Evolutionary conservation across 2,888 invertebrate species (phyloP).

Genomic region (Yponomeuta plumbellus): DNA sequence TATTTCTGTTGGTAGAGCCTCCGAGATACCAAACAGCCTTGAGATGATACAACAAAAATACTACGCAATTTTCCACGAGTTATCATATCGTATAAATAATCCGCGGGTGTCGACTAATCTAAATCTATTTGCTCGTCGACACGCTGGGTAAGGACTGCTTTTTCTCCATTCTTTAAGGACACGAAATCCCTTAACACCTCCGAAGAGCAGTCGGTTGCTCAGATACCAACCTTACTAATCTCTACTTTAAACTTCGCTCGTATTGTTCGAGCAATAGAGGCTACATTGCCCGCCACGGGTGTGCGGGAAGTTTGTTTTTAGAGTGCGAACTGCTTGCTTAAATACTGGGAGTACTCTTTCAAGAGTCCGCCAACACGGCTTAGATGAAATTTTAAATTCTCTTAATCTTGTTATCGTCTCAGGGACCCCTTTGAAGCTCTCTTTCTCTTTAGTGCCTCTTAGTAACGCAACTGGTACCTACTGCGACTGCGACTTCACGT

Average conservation of each 20-base stretch:
- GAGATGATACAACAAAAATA: background rate
- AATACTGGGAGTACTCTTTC: slow-evolving; percentile 45
- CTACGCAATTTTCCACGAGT: background rate
- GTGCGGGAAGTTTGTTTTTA: background rate
- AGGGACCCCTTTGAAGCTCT: slow-evolving; percentile 12
- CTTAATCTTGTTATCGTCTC: slow-evolving; percentile 33
- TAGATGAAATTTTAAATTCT: slow-evolving; percentile 51
- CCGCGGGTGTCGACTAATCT: slow-evolving; percentile 33
- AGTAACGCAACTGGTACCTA: background rate
- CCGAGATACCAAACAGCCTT: background rate
- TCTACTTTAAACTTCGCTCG: background rate
- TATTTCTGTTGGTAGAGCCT: background rate
- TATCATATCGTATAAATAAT: slow-evolving; percentile 46
- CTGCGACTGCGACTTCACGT: no score
- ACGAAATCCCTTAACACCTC: slow-evolving; percentile 58
- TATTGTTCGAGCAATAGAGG: background rate
- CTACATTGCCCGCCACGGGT: background rate
- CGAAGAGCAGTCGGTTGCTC: slow-evolving; percentile 33
- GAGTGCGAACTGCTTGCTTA: slow-evolving; percentile 53
- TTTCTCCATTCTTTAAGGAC: slow-evolving; percentile 36
- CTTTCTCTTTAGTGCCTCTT: slow-evolving; percentile 14
- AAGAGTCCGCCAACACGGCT: slow-evolving; percentile 45
- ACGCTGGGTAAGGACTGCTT: slow-evolving; percentile 24
- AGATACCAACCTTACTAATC: slow-evolving; percentile 9
- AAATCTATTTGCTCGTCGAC: slow-evolving; percentile 32